These are phyloP conservation scores for Hybos culiciformis DNA, from an alignment of 2,888 invertebrate species.

Conservation along the genomic window DNA sequence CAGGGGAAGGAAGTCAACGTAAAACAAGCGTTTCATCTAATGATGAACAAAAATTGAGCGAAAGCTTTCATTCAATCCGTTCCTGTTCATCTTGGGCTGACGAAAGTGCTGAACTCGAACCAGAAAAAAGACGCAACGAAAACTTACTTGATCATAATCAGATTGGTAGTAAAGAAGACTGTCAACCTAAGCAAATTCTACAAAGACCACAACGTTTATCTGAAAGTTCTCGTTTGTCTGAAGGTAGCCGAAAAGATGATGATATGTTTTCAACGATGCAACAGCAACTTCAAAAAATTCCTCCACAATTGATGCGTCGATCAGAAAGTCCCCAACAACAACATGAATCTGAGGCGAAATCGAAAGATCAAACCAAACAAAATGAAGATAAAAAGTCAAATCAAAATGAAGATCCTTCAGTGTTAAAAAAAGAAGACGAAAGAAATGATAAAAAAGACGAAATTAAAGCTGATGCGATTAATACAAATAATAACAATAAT, in stretches of 20 bases:
- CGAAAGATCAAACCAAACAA: slow-evolving; percentile 6
- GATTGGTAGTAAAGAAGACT: slow-evolving; percentile 20
- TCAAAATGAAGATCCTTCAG: slow-evolving; percentile 5
- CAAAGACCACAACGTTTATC: slow-evolving; percentile 25
- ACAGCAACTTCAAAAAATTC: slow-evolving; percentile 17
- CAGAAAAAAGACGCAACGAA: slow-evolving; percentile 30
- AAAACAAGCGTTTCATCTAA: slow-evolving; percentile 34
- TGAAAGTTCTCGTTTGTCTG: slow-evolving; percentile 20
- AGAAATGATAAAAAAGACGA: slow-evolving; percentile 7
- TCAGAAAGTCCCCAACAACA: slow-evolving; percentile 20
- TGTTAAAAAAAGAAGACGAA: slow-evolving; percentile 16
- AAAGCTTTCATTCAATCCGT: slow-evolving; percentile 14
- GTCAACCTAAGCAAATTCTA: slow-evolving; percentile 32
- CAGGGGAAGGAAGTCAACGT: slow-evolving; percentile 35
- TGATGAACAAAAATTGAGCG: slow-evolving; percentile 24
- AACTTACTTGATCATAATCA: slow-evolving; percentile 29
- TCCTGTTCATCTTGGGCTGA: slow-evolving; percentile 38
- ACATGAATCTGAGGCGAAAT: slow-evolving; percentile 5
- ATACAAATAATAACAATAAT: not conserved
- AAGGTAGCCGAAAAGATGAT: slow-evolving; percentile 17
- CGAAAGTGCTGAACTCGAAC: slow-evolving; percentile 29
- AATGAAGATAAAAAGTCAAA: slow-evolving; percentile 8
- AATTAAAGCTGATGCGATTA: not conserved
- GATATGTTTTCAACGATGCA: too few relatives aligned
- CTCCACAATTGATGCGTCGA: slow-evolving; percentile 33